These are phyloP conservation scores for Chrosomus eos DNA, from an alignment of 2,797 vertebrate genomes.

Conservation along the genomic window DNA sequence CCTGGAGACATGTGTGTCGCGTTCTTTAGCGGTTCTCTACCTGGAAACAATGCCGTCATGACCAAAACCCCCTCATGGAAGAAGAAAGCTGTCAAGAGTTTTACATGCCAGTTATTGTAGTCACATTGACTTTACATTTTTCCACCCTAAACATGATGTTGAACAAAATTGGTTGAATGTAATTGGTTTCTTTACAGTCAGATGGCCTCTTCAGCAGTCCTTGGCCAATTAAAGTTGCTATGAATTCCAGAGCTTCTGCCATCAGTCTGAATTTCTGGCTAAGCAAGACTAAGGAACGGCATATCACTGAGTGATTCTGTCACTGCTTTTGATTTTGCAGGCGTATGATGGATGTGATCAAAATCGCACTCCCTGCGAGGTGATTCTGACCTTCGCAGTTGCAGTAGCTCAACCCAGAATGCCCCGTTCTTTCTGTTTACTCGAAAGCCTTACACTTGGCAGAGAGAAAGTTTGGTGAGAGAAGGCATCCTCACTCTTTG, in stretches of 20 bases:
- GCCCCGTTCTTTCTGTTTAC: constrained; percentile 10
- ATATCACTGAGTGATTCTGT: not conserved
- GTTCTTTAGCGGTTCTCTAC: not conserved
- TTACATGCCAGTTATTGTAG: not conserved
- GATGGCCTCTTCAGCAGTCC: not conserved
- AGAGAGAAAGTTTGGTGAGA: not conserved
- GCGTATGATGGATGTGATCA: constrained; percentile 63
- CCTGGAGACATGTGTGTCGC: not conserved
- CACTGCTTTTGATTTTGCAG: constrained; percentile 34
- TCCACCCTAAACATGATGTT: not conserved
- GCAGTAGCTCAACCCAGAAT: constrained; percentile 55
- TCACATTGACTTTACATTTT: not conserved
- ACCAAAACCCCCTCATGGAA: not conserved
- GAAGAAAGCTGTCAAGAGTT: not conserved
- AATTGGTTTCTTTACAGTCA: not conserved
- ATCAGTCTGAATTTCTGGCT: not conserved
- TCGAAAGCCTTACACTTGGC: not conserved
- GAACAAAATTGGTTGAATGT: not conserved
- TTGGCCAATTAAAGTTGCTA: not conserved
- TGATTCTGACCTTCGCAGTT: constrained; percentile 69
- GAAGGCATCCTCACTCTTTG: not conserved
- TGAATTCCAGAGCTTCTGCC: not conserved
- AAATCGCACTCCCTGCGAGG: constrained; percentile 55
- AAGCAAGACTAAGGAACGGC: not conserved
- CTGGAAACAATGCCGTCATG: not conserved